Base-by-base conservation (phyloP, 2,113 vertebrate species). In the Aphelocoma coerulescens region DNA sequence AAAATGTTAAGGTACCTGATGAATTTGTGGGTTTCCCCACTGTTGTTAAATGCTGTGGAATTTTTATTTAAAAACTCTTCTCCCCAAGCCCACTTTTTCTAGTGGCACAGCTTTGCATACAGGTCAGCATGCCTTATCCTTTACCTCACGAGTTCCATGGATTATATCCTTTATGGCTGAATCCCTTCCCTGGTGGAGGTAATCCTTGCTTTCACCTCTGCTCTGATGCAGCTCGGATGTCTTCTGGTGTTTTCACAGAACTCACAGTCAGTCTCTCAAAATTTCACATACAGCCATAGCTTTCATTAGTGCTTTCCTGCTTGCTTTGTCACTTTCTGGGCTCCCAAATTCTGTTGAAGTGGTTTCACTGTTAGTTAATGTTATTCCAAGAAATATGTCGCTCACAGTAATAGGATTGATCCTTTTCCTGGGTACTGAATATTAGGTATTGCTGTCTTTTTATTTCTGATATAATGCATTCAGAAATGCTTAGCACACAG, bases 201-300 rank as follows among this genome's bases (percentile, higher is more conserved):
- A 57, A 39, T 86, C 73, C 44, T 72, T 57, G 23, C 33, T 89
- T 84, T 18, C 4, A 7, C 52, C 15, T 81, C 59, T 89, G 33
- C 6, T 66, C 17, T 82, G 23, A 18, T 51, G 26, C 24, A 79
- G 44, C 44, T 85, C 23, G 21, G 37, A 69, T 21, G 9, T 65
- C 35, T 75, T 59, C 24, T 79, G 48, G 7, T 69, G 22, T 85
- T 73, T 79, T 69, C 59, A 41, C 28, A 51, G 46, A 79, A 57
- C 28, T 75, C 7, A 1, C 0, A 1, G 16, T 59, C 0, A 0
- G 3, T 63, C 32, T 88, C 30, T 88, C 67, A 62, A 43, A 66
- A 77, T 35, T 80, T 92, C n/a, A 16, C 33, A 11, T 33, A 11
- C 23, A 85, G 41, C 46, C 10, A 4, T n/a, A 83, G 33, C 48